Percentiles rank a stretch among this genome's conserved stretches.
These are phyloP conservation scores for Pocota personata DNA, from an alignment of 2,888 invertebrate species.

Conservation along the genomic window DNA sequence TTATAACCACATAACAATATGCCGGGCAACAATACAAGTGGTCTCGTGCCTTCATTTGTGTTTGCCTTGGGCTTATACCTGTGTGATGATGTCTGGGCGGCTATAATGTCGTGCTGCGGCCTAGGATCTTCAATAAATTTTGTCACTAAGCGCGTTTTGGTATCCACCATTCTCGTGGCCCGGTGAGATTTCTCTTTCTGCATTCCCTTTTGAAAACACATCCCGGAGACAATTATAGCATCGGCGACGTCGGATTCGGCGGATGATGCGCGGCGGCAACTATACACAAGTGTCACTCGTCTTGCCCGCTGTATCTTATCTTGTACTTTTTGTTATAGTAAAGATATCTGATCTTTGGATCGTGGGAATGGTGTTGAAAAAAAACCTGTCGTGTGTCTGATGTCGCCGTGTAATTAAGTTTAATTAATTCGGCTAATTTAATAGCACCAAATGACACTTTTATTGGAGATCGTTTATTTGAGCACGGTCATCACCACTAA, in stretches of 20 bases:
- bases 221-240: constrained; percentile 43
- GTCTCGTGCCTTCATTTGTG: constrained; percentile 62
- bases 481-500: constrained; percentile 35
- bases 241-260: constrained; percentile 24
- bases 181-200: constrained; percentile 8
- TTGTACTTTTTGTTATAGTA: constrained; percentile 58
- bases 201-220: constrained; percentile 14
- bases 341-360: constrained; percentile 50
- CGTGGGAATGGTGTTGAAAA: constrained; percentile 63
- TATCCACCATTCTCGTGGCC: constrained; percentile 22
- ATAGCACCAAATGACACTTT: constrained; percentile 54
- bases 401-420: constrained; percentile 54
- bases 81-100: constrained; percentile 56
- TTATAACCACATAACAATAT: constrained; percentile 67
- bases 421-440: constrained; percentile 64
- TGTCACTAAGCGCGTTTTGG: constrained; percentile 56
- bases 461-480: constrained; percentile 56
- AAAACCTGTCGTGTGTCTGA: constrained; percentile 63
- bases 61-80: constrained; percentile 48
- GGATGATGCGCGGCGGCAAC: constrained; percentile 51
- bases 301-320: constrained; percentile 52
- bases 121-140: constrained; percentile 62
- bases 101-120: constrained; percentile 57
- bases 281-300: constrained; percentile 52
- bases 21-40: constrained; percentile 62